Evolutionary conservation across 2,888 invertebrate species (phyloP).

Genomic region (Drosophila barbarae): DNA sequence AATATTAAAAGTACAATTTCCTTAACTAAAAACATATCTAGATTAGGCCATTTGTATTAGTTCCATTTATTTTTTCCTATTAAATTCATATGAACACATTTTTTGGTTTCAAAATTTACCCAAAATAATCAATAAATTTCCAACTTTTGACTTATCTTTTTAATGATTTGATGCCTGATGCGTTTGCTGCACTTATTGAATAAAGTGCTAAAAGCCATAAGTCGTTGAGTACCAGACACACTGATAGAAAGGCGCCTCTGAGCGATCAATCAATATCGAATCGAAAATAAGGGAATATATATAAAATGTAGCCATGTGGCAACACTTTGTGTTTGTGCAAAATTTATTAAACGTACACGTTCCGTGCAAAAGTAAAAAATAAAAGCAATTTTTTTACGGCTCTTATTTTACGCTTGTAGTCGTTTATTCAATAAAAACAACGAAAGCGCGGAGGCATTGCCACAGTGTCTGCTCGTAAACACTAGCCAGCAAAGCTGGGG

Average conservation of each 20-base stretch:
- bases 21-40: background rate
- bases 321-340: conserved; percentile 52
- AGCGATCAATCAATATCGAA: conserved; percentile 53
- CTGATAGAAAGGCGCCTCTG: conserved; percentile 50
- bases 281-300: conserved; percentile 25
- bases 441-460: conserved; percentile 44
- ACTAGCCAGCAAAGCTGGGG: conserved; percentile 58
- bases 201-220: conserved; percentile 53
- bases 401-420: conserved; percentile 46
- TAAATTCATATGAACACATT: background rate
- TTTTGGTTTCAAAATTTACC: background rate
- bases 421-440: conserved; percentile 65
- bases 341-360: conserved; percentile 55
- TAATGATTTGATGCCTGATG: conserved; percentile 1
- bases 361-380: conserved; percentile 49
- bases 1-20: background rate
- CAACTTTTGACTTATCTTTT: background rate
- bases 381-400: conserved; percentile 51
- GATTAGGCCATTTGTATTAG: background rate
- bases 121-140: background rate
- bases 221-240: conserved; percentile 42
- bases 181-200: conserved; percentile 12
- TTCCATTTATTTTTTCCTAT: background rate
- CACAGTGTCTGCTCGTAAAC: conserved; percentile 45
- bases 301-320: conserved; percentile 43